Base-by-base conservation (phyloP, 2,888 invertebrate genomes). In the Leistus spinibarbis region DNA sequence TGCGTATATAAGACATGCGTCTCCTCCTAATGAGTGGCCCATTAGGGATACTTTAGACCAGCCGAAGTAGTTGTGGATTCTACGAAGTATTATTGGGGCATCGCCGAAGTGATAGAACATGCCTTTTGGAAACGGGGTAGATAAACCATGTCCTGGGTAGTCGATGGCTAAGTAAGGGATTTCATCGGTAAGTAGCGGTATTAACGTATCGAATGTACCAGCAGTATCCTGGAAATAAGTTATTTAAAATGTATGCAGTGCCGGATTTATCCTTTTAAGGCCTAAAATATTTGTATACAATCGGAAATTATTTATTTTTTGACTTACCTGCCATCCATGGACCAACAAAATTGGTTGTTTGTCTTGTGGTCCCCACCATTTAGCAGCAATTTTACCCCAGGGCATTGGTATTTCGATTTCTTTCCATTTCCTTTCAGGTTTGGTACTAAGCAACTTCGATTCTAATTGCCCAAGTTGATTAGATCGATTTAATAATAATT, bases 41-140 rank as follows among this genome's bases (percentile, higher is more conserved):
- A 93, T 78, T 54, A 93, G 81, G 2, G 91, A 90, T 0, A 92
- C 85, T 82, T 90, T 90, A 19, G 90, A 86, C 92, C 92, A 92
- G 77, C 89, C 88, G 79, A 90, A 91, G 80, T 91, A 87, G 9
- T 89, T 87, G 80, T 89, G 89, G 54, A 92, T 78, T 63, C 88
- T 85, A 22, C 88, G 83, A 16, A 93, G 83, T 20, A 88, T 68
- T 80, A 80, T 66, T 5, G 75, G 79, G 70, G 82, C 84, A 71
- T 86, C 84, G 3, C 84, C 78, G 13, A 84, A 83, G 56, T 79
- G 76, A 62, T 80, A 80, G 27, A 76, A 78, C 27, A 85, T 82
- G 23, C 92, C 92, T 67, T 85, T 82, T 1, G 92, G 91, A 67
- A 90, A 82, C 88, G 90, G 90, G 0, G 90, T 90, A 0, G 92